Conservation (phyloP, 2,888 invertebrate genomes). For the Blomia tropicalis region DNA sequence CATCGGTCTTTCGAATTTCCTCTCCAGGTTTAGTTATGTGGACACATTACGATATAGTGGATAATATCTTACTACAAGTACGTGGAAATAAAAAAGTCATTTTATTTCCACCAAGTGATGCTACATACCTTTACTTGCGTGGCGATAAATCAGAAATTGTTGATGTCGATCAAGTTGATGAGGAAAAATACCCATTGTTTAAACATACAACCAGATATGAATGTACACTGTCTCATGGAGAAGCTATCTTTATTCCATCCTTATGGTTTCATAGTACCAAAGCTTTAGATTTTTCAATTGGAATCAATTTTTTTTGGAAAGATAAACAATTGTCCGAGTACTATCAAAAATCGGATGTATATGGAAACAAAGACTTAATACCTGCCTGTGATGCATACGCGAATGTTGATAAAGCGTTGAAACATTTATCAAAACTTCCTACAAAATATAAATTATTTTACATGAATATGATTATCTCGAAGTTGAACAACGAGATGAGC, state of each 20-base stretch:
- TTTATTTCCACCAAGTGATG: conserved; percentile 40
- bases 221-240: conserved; percentile 39
- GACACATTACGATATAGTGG: conserved; percentile 46
- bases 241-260: conserved; percentile 43
- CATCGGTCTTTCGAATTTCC: conserved; percentile 42
- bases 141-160: conserved; percentile 43
- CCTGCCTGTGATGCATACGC: conserved; percentile 39
- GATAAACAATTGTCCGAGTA: conserved; percentile 35
- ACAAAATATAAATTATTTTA: conserved; percentile 41
- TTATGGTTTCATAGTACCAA: conserved; percentile 44
- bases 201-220: conserved; percentile 35
- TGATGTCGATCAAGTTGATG: conserved; percentile 37
- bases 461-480: conserved; percentile 35
- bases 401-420: conserved; percentile 38
- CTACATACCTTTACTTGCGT: conserved; percentile 40
- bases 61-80: conserved; percentile 42
- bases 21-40: conserved; percentile 41
- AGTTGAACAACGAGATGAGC: conserved; percentile 32
- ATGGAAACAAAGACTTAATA: conserved; percentile 43
- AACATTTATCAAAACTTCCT: conserved; percentile 38
- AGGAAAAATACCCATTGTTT: conserved; percentile 38
- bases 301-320: conserved; percentile 44
- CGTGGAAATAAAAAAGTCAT: conserved; percentile 40
- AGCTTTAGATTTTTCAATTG: conserved; percentile 40
- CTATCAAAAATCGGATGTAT: conserved; percentile 42